Evolutionary conservation across 1,140 invertebrate species (phyloP).

Genomic region (Diorhabda elongata): DNA sequence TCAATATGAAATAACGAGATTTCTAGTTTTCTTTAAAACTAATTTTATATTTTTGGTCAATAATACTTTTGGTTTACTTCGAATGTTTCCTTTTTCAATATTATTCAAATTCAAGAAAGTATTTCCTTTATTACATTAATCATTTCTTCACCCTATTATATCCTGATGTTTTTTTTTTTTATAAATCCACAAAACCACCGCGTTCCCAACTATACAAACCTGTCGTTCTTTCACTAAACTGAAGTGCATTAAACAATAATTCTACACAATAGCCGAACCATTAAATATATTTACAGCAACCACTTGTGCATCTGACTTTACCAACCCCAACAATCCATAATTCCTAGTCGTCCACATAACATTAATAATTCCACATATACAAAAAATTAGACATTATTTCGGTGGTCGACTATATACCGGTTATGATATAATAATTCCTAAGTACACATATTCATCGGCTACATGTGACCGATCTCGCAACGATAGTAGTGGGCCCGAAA

Average conservation of each 20-base stretch:
- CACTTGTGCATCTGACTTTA: conserved; percentile 47
- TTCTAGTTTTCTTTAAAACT: no score
- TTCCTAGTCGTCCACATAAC: conserved; percentile 16
- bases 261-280: conserved; percentile 37
- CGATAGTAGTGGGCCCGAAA: no score
- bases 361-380: conserved; percentile 7
- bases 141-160: neutral
- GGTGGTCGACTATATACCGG: conserved; percentile 32
- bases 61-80: no score
- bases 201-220: neutral
- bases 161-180: neutral
- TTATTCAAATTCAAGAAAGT: no score
- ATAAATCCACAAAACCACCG: conserved; percentile 4
- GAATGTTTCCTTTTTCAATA: no score
- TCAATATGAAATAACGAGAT: no score
- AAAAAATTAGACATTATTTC: neutral
- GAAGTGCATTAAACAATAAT: conserved; percentile 26
- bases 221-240: conserved; percentile 12
- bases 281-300: conserved; percentile 44
- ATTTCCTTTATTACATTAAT: no score
- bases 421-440: conserved; percentile 50
- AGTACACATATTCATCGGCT: conserved; percentile 37
- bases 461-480: conserved; percentile 35
- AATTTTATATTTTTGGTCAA: no score
- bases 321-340: conserved; percentile 34